phyloP scores from a whole-genome alignment of 1,140 invertebrate species.

The Microplitis mediator region DNA sequence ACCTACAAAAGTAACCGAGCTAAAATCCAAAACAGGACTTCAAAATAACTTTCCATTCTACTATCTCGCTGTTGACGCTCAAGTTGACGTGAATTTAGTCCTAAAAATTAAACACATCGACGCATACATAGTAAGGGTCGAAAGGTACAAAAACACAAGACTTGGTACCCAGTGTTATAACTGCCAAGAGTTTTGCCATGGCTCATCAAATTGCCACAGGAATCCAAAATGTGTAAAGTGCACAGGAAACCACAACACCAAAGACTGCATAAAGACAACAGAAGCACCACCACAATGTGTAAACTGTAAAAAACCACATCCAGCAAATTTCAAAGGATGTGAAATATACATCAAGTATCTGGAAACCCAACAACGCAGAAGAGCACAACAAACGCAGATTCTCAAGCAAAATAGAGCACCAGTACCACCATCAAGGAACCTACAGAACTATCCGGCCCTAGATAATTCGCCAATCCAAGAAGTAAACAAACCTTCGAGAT shows the following conservation, averaged over 20 bases:
- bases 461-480: no score
- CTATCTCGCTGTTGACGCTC: neutral
- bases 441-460: no score
- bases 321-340: constrained; percentile 29
- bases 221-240: constrained; percentile 30
- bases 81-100: neutral
- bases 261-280: constrained; percentile 19
- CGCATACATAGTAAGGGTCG: neutral
- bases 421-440: no score
- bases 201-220: constrained; percentile 6
- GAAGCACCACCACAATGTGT: constrained; percentile 17
- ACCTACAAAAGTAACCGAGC: neutral
- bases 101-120: neutral
- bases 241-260: constrained; percentile 10
- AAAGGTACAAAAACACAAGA: constrained; percentile 26
- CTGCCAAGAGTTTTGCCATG: constrained; percentile 26
- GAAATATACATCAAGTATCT: constrained; percentile 11
- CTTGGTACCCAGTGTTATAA: constrained; percentile 25
- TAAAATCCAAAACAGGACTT: neutral
- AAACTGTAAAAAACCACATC: constrained; percentile 30
- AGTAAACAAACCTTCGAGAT: no score
- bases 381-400: no score
- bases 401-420: no score
- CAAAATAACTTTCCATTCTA: neutral
- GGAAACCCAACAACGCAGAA: neutral